Percentiles rank a stretch among this genome's conserved stretches.
Conservation (phyloP, 2,113 vertebrate species). For the Apodemus sylvaticus region DNA sequence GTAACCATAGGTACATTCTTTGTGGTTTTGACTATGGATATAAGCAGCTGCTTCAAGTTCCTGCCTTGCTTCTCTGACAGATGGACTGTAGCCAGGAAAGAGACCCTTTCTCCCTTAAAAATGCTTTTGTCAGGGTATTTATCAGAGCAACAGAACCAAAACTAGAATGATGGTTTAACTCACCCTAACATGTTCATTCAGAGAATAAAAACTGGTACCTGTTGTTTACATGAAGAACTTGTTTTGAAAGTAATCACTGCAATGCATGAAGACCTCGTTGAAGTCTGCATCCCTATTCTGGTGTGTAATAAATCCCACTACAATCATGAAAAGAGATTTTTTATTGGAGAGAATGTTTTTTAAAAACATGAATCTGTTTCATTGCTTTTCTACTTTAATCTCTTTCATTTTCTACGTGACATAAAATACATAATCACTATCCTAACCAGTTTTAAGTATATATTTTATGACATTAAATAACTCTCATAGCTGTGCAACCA, state of each 20-base stretch:
- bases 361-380: neutral
- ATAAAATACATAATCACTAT: conserved; percentile 19
- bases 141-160: neutral
- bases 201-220: neutral
- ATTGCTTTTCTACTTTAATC: conserved; percentile 31
- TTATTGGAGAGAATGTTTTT: neutral
- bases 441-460: neutral
- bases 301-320: neutral
- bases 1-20: neutral
- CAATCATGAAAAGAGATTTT: neutral
- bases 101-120: neutral
- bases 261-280: neutral
- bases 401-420: neutral
- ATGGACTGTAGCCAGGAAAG: neutral
- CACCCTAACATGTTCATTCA: neutral
- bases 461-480: neutral
- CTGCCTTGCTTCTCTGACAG: neutral
- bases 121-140: neutral
- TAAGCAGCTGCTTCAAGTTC: neutral
- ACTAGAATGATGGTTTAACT: neutral
- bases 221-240: neutral
- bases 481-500: neutral
- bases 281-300: neutral
- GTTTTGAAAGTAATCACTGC: neutral
- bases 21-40: neutral